A percentile compares a stretch with the other conserved stretches of the same genome.
These are phyloP conservation scores for Isurus oxyrinchus DNA, from an alignment of 2,113 vertebrate genomes.

Conservation along the genomic window DNA sequence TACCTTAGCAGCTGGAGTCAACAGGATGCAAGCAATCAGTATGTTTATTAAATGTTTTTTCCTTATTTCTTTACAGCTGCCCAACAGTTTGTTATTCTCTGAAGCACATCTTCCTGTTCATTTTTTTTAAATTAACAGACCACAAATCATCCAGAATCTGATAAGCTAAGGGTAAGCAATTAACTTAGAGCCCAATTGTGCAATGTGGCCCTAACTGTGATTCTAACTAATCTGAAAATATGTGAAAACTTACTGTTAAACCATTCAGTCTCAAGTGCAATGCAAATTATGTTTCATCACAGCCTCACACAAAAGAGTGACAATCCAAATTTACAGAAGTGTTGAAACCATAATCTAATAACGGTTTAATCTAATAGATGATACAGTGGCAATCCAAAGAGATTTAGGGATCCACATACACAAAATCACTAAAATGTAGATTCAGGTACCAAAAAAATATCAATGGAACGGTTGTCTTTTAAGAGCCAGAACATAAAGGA, in stretches of 20 bases:
- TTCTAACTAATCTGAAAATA: neutral
- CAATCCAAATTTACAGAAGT: neutral
- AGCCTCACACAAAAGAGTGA: neutral
- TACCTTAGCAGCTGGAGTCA: neutral
- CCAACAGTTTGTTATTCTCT: neutral
- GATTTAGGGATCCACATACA: too few species aligned
- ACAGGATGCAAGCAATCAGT: neutral
- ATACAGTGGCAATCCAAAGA: too few species aligned
- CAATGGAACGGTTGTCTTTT: too few species aligned
- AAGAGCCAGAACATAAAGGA: neutral
- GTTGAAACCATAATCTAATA: neutral
- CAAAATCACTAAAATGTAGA: too few species aligned
- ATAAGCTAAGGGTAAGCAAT: neutral
- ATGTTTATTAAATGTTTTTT: neutral
- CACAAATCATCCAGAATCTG: neutral
- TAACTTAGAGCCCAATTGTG: neutral
- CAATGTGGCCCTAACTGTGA: neutral
- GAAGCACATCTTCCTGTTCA: conserved; percentile 1
- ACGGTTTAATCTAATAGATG: neutral
- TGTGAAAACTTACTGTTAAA: neutral
- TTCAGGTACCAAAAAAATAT: too few species aligned
- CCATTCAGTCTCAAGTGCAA: neutral
- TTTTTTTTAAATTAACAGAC: neutral
- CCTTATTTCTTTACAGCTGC: neutral
- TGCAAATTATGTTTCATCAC: neutral